Evolutionary conservation across 1,140 invertebrate species (phyloP).

Genomic region (Neomicropteryx cornuta): DNA sequence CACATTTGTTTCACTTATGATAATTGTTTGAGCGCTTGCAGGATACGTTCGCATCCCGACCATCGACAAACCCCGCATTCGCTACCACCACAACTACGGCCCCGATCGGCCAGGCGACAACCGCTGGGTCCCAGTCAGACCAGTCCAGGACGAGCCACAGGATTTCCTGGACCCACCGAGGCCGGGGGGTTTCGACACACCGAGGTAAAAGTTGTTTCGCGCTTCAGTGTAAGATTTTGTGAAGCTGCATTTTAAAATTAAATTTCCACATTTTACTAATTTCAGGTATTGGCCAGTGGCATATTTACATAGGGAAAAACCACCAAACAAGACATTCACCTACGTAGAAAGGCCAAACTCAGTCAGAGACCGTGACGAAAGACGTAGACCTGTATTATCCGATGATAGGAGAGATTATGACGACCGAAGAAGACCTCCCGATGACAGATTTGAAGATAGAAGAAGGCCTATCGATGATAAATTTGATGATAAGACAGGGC

Average conservation of each 20-base stretch:
- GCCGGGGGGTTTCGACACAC: slow-evolving; percentile 25
- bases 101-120: slow-evolving; percentile 18
- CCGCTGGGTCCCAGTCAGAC: slow-evolving; percentile 24
- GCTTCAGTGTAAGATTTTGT: background rate
- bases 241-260: background rate
- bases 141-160: slow-evolving; percentile 9
- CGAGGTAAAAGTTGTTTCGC: slow-evolving; percentile 20
- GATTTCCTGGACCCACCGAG: slow-evolving; percentile 19
- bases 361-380: slow-evolving; percentile 7
- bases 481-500: slow-evolving; percentile 16
- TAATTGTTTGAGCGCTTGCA: too few relatives aligned
- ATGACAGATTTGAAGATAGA: slow-evolving; percentile 4
- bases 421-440: slow-evolving; percentile 10
- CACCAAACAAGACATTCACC: slow-evolving; percentile 31
- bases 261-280: slow-evolving; percentile 9
- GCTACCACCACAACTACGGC: slow-evolving; percentile 25
- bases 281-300: slow-evolving; percentile 39
- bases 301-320: slow-evolving; percentile 35
- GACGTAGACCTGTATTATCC: slow-evolving; percentile 3
- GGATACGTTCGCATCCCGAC: slow-evolving; percentile 34
- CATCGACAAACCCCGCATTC: slow-evolving; percentile 26
- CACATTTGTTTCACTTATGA: too few relatives aligned
- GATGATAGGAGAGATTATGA: slow-evolving; percentile 12
- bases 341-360: slow-evolving; percentile 1
- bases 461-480: slow-evolving; percentile 7